phyloP scores from a whole-genome alignment of 2,113 vertebrate genomes.

The Taxidea taxus region DNA sequence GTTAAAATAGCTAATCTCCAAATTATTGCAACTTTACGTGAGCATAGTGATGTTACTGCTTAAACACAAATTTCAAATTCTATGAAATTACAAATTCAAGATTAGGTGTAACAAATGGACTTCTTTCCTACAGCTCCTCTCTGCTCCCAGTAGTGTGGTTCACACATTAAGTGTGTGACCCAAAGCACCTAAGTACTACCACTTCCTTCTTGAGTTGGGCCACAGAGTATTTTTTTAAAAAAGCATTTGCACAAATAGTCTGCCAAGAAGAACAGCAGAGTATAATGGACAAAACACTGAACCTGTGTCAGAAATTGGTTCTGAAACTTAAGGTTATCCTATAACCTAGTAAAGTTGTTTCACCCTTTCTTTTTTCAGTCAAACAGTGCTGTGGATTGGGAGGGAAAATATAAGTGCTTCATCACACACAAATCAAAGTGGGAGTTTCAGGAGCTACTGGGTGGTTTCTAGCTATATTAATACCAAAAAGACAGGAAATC shows the following conservation, averaged over 20 bases:
- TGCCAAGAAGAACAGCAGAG: neutral
- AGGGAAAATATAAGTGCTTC: slow-evolving; percentile 1
- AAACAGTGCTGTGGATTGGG: neutral
- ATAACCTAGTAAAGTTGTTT: neutral
- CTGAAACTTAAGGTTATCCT: neutral
- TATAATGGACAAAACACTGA: neutral
- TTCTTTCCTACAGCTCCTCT: neutral
- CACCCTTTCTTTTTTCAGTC: neutral
- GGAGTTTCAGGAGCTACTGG: neutral
- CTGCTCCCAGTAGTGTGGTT: neutral
- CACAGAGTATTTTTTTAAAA: neutral
- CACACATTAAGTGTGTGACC: neutral
- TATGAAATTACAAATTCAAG: slow-evolving; percentile 33
- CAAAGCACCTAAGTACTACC: slow-evolving; percentile 14
- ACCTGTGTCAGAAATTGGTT: neutral
- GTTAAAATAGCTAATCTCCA: slow-evolving; percentile 10
- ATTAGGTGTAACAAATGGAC: neutral
- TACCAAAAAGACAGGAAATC: neutral
- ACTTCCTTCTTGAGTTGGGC: neutral
- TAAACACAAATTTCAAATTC: slow-evolving; percentile 1
- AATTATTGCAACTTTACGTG: neutral
- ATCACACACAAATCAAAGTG: neutral
- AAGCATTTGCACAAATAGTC: neutral
- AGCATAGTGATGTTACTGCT: slow-evolving; percentile 15
- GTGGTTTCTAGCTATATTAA: neutral